Evolutionary conservation across 2,113 vertebrate species (phyloP).

Genomic region (Sinocyclocheilus anophthalmus): DNA sequence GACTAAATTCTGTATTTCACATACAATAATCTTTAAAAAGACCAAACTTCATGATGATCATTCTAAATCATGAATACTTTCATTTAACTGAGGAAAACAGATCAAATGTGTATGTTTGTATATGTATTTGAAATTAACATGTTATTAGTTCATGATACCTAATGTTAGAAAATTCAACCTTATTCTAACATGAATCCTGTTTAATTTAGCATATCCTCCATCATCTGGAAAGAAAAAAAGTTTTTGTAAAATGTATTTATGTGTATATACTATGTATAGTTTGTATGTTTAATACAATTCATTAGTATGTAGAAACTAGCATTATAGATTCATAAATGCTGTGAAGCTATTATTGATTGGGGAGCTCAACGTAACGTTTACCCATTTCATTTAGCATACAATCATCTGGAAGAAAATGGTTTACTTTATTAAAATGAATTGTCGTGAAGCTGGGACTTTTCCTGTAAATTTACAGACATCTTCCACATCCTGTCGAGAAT

Average conservation of each 20-base stretch:
- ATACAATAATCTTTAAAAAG: background rate
- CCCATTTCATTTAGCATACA: too few species aligned
- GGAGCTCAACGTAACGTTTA: too few species aligned
- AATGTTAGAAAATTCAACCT: background rate
- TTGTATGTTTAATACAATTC: background rate
- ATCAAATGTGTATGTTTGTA: background rate
- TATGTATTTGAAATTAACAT: background rate
- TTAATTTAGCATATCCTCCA: background rate
- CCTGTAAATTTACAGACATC: too few species aligned
- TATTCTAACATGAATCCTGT: background rate
- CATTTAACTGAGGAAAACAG: background rate
- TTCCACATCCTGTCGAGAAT: background rate
- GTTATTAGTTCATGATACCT: background rate
- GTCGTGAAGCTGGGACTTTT: background rate
- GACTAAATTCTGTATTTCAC: background rate
- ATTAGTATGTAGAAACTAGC: too few species aligned
- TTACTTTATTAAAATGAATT: conserved; percentile 1
- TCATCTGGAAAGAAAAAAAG: background rate
- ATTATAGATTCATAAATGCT: too few species aligned
- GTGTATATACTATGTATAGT: background rate
- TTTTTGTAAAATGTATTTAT: background rate
- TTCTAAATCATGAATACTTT: background rate
- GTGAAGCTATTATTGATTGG: too few species aligned
- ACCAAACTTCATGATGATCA: background rate
- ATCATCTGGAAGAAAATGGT: too few species aligned